phyloP scores from a whole-genome alignment of 2,113 vertebrate genomes.

The Thinocorus orbignyianus region DNA sequence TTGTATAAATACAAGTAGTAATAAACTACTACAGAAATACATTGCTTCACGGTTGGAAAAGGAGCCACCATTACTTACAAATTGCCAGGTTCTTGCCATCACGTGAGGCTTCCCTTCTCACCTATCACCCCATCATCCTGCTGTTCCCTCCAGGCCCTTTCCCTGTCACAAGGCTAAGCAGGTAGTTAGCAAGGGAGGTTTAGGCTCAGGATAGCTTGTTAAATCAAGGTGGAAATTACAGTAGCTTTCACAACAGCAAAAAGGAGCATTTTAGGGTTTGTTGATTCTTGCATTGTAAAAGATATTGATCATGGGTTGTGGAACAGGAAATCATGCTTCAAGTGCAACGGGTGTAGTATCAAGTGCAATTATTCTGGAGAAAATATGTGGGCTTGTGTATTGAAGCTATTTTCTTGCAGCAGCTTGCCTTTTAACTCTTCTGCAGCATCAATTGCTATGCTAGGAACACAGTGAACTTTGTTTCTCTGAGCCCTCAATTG shows the following conservation, averaged over 20 bases:
- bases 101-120: fast-evolving
- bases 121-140: not conserved
- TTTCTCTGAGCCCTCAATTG: not conserved
- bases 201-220: not conserved
- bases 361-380: not conserved
- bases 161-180: not conserved
- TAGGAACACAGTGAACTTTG: not conserved
- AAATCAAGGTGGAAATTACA: not conserved
- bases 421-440: not conserved
- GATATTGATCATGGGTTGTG: not conserved
- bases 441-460: not conserved
- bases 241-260: not conserved
- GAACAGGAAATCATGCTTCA: not conserved
- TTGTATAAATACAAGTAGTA: not conserved
- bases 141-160: not conserved
- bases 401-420: not conserved
- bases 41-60: not conserved
- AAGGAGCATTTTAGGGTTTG: not conserved
- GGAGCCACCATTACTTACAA: not conserved
- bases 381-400: not conserved
- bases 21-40: not conserved
- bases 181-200: not conserved
- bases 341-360: not conserved
- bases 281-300: not conserved
- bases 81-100: not conserved